Evolutionary conservation across 2,113 vertebrate species (phyloP).

Genomic region (Clupea harengus): DNA sequence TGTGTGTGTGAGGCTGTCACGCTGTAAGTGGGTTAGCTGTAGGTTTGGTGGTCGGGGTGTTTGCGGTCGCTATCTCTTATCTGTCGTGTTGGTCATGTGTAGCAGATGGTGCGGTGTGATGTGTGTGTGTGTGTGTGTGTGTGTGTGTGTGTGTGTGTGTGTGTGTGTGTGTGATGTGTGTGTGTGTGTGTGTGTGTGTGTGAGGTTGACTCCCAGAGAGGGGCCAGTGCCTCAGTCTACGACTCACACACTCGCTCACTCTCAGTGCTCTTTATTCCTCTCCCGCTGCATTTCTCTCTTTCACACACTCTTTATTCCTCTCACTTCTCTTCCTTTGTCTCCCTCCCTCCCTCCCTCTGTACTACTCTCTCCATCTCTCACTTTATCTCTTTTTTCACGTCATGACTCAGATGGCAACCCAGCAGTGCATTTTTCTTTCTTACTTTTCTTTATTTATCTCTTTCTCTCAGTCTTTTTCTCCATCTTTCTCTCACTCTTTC

Average conservation of each 20-base stretch:
- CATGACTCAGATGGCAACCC: too few relatives aligned
- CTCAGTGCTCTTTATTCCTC: neutral
- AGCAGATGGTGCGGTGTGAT: neutral
- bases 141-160: neutral
- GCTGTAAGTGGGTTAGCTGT: neutral
- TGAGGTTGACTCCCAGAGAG: neutral
- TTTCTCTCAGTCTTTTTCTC: neutral
- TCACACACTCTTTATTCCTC: neutral
- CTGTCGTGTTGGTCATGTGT: neutral
- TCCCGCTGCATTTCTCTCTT: too few relatives aligned
- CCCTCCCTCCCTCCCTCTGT: neutral
- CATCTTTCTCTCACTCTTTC: neutral
- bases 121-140: constrained; percentile 4
- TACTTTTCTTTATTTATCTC: too few relatives aligned
- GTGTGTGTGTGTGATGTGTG: neutral
- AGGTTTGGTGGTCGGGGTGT: neutral
- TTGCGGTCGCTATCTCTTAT: neutral
- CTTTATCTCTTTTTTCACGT: too few relatives aligned
- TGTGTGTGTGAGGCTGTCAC: neutral
- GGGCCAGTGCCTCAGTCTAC: neutral
- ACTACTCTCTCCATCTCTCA: neutral
- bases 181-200: neutral
- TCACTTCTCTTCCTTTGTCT: neutral
- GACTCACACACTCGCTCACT: neutral
- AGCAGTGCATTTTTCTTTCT: too few relatives aligned